Conservation (phyloP, 2,797 vertebrate species). For the Sebastes iracundus region DNA sequence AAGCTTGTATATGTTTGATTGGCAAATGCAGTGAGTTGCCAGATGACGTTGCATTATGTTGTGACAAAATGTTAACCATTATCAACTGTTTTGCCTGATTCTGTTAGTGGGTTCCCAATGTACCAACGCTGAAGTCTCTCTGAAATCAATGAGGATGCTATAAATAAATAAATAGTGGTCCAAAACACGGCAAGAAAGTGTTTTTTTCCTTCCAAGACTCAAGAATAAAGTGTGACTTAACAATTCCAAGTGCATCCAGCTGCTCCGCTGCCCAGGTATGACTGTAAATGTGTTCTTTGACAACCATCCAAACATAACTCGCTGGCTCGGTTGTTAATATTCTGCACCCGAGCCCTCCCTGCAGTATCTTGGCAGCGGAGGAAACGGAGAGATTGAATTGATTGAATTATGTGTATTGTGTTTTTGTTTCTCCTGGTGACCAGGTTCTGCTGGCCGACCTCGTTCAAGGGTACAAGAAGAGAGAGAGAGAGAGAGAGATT, state of each 20-base stretch:
- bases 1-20: background rate
- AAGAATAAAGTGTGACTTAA: slow-evolving; percentile 7
- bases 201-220: background rate
- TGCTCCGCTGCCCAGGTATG: slow-evolving; percentile 34
- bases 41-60: background rate
- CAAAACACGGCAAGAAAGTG: background rate
- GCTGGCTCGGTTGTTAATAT: slow-evolving; percentile 16
- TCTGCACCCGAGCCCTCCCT: slow-evolving; percentile 9
- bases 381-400: slow-evolving; percentile 11
- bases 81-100: background rate
- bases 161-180: background rate
- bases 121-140: background rate
- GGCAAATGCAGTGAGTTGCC: background rate
- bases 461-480: background rate
- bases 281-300: slow-evolving; percentile 45
- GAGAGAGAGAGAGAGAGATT: background rate
- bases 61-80: background rate
- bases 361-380: slow-evolving; percentile 8
- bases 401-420: slow-evolving; percentile 16
- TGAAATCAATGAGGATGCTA: background rate
- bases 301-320: slow-evolving; percentile 41
- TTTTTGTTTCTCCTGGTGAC: slow-evolving; percentile 17
- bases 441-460: background rate
- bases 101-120: background rate
- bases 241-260: slow-evolving; percentile 22